Evolutionary conservation across 1,140 invertebrate genomes (phyloP).

Genomic region (Danaus plexippus): DNA sequence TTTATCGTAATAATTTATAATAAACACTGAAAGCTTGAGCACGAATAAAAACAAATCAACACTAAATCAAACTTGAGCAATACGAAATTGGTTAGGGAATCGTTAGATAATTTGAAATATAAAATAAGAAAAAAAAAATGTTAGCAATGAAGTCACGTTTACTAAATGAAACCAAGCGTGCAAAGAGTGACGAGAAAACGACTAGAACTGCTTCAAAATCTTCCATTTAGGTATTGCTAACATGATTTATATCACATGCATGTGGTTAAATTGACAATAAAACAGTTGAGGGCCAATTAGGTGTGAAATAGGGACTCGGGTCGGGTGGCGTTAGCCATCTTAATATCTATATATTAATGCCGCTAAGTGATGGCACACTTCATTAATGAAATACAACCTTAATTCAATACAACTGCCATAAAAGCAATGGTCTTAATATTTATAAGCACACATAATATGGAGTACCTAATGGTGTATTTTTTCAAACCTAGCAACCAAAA

Average conservation of each 20-base stretch:
- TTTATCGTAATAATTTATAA: too few species aligned
- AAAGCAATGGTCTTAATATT: too few species aligned
- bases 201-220: constrained; percentile 24
- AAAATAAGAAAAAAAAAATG: constrained; percentile 41
- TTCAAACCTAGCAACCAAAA: too few species aligned
- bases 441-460: too few species aligned
- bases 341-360: neutral
- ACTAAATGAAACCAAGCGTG: constrained; percentile 48
- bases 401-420: too few species aligned
- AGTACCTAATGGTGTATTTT: too few species aligned
- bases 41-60: neutral
- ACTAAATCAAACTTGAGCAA: constrained; percentile 32
- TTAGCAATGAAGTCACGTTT: constrained; percentile 54
- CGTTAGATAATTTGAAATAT: constrained; percentile 49
- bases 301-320: constrained; percentile 11
- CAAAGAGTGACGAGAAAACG: constrained; percentile 55
- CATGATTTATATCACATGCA: constrained; percentile 24
- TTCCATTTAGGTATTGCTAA: constrained; percentile 17
- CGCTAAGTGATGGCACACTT: too few species aligned
- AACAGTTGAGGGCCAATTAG: constrained; percentile 20
- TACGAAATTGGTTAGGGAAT: constrained; percentile 44
- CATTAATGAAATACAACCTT: too few species aligned
- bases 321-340: constrained; percentile 1
- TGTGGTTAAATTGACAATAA: constrained; percentile 14
- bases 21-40: too few species aligned